Evolutionary conservation across 2,113 vertebrate species (phyloP).

Genomic region (Sinocyclocheilus rhinocerous): DNA sequence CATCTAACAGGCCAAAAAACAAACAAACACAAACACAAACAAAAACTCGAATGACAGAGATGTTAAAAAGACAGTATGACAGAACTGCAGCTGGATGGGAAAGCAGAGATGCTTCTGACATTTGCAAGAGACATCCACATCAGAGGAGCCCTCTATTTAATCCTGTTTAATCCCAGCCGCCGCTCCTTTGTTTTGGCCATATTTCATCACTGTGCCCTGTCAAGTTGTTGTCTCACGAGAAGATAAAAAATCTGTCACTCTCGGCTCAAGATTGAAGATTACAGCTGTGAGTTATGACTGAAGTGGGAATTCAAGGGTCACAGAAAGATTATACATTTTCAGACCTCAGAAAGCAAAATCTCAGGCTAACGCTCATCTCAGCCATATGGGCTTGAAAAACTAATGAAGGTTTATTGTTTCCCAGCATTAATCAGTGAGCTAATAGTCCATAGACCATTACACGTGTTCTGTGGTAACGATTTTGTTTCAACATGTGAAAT

Average conservation of each 20-base stretch:
- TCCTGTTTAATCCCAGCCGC: conserved; percentile 10
- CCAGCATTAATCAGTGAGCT: background rate
- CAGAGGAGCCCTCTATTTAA: background rate
- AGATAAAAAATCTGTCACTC: conserved; percentile 11
- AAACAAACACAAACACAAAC: no score
- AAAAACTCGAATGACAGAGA: background rate
- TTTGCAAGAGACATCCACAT: background rate
- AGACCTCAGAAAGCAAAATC: background rate
- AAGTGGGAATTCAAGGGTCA: background rate
- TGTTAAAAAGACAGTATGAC: background rate
- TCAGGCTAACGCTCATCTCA: background rate
- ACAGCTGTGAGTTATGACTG: conserved; percentile 12
- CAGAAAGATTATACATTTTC: background rate
- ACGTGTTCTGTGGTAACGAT: conserved; percentile 16
- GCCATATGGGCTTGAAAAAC: background rate
- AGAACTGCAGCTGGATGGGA: background rate
- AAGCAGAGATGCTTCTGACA: conserved; percentile 1
- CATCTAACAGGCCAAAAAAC: background rate
- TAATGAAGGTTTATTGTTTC: background rate
- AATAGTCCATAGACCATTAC: conserved; percentile 37
- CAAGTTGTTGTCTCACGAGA: background rate
- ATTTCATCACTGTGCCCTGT: background rate
- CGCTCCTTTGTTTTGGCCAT: background rate
- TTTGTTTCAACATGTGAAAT: conserved; percentile 23
- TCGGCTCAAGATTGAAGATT: conserved; percentile 71